These are phyloP conservation scores for Leuctra nigra DNA, from an alignment of 2,888 invertebrate genomes.

Conservation along the genomic window DNA sequence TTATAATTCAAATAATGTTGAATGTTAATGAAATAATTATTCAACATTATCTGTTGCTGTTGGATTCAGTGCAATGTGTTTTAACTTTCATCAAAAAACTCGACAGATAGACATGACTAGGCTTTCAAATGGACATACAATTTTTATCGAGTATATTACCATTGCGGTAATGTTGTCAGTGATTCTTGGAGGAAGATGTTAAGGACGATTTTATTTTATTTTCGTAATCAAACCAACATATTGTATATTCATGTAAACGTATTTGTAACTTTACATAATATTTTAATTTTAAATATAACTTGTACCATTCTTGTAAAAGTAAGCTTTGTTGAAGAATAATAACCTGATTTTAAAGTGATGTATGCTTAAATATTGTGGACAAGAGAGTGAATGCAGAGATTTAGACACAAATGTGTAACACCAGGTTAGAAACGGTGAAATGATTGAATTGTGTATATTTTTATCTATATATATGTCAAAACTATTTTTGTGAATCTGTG, in stretches of 20 bases:
- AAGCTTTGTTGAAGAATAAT: no score
- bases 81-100: no score
- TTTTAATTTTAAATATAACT: neutral
- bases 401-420: neutral
- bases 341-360: neutral
- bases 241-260: neutral
- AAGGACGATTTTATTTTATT: neutral
- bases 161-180: neutral
- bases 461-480: neutral
- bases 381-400: no score
- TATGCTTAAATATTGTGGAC: no score
- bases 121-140: neutral
- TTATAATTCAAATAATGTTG: no score
- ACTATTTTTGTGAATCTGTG: neutral
- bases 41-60: no score
- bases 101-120: no score
- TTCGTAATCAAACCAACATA: neutral
- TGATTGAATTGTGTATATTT: constrained; percentile 1
- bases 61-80: no score
- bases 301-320: neutral
- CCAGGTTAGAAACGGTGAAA: no score
- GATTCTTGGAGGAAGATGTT: neutral
- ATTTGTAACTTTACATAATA: neutral
- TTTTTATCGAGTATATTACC: neutral
- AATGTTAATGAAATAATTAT: no score